Base-by-base conservation (phyloP, 2,113 vertebrate genomes). In the Larimichthys polyactis region DNA sequence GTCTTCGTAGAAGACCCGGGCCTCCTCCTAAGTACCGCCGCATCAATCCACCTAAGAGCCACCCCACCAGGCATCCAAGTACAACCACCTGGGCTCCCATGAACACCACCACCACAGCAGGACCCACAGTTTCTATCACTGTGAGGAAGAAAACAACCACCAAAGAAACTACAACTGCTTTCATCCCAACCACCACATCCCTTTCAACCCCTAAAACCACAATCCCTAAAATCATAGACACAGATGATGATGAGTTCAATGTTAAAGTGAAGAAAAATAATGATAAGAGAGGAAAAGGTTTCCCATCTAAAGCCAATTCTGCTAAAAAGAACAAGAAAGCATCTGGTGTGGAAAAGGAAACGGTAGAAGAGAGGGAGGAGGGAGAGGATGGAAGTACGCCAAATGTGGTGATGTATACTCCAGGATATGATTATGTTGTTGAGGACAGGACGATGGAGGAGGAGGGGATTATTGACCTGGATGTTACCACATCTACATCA, bases 301-400 rank as follows among this genome's bases (percentile, higher is more conserved):
- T 40, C 7, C 36, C 79, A 6, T 71, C 66, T 32, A 67, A 72
- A 75, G 11, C 57, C 43, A 83, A 40, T 40, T 8, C 36, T 2
- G 36, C 36, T 40, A 40, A 40, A 40, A 40, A 67, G 15, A 60
- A 83, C 32, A 69, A 3, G 5, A 71, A 78, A 70, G 43, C 32
- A 29, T 70, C 49, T 20, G 32, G 51, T 11, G 49, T 44, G 24
- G 73, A 78, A 16, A 63, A 68, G 17, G 68, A 49, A 29, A 70
- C 67, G 15, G 70, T 65, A 4, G 73, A 84, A 2, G 48, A 87
- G 29, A 14, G 2, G 20, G 82, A 83, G 19, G 82, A 88, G 51
- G 86, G 78, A 57, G 92, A 95, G 74, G 93, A 94, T 32, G 94
- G 94, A 40, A 95, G 95, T 22, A 93, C 93, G 1, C 59, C 91